Base-by-base conservation (phyloP, 2,797 vertebrate species). In the Pogoniulus pusillus region DNA sequence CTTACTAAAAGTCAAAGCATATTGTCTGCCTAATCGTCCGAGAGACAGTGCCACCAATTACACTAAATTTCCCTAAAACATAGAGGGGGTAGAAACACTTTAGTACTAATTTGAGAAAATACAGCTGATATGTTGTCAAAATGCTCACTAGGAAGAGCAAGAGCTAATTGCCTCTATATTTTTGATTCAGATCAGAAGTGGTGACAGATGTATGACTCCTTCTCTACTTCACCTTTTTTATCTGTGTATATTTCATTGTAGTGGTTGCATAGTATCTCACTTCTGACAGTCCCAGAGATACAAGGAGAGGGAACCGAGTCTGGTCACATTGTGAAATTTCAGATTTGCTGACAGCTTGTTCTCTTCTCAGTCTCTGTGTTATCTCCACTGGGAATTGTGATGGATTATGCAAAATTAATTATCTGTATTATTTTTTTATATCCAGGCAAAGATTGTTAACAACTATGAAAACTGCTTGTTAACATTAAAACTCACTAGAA, bases 281-380 rank as follows among this genome's bases (percentile, higher is more conserved):
- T 76, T 37, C 57, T 71, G 51, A 82, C 32, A 81, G 41, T 63
- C 29, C 39, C 54, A 53, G 70, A 87, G 47, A 58, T 47, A 59
- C 69, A 88, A 72, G 64, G 41, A 71, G 8, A 70, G 60, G 51
- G 62, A 94, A 34, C 57, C 49, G 41, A 74, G 54, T 43, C 45
- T 69, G 62, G 53, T 79, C 29, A n/a, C 18, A 62, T 6, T 69
- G 68, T 76, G 69, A 86, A 60, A 53, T 90, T 80, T 91, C 80
- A 85, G 37, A 34, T 90, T 35, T 89, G 69, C 86, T 90, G 93
- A 92, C 93, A 91, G 57, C 60, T 93, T 64, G 30, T 86, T 92
- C 93, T 87, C 41, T 74, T 45, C 45, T 80, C 75, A 12, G 34
- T 69, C 53, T 77, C 65, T 72, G 10, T 62, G 39, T 90, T 81